phyloP scores from a whole-genome alignment of 1,140 invertebrate species.

The Alviniconcha marisindica region DNA sequence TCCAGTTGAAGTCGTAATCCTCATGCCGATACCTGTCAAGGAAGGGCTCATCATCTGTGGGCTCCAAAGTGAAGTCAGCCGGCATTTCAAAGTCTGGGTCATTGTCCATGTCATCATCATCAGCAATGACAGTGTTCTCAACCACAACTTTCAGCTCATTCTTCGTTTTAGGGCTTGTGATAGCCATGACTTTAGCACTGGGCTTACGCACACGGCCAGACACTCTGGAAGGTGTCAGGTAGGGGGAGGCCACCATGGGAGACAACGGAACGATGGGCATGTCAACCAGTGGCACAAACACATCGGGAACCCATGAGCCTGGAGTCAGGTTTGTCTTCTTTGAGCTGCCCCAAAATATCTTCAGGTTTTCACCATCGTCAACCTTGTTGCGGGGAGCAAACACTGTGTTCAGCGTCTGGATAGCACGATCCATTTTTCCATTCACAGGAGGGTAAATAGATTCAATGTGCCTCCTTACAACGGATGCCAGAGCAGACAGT shows the following conservation, averaged over 20 bases:
- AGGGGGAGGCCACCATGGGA: not conserved
- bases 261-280: not conserved
- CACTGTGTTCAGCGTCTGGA: not conserved
- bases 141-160: conserved; percentile 16
- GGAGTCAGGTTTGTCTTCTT: not conserved
- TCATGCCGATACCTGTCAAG: not conserved
- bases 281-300: conserved; percentile 31
- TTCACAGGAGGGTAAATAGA: conserved; percentile 26
- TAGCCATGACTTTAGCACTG: conserved; percentile 8
- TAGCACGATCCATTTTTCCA: not conserved
- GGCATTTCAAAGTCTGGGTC: not conserved
- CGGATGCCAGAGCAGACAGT: conserved; percentile 20
- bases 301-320: conserved; percentile 19
- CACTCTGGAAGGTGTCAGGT: conserved; percentile 14
- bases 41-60: not conserved
- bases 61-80: not conserved
- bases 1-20: conserved; percentile 18
- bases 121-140: not conserved
- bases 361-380: not conserved
- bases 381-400: conserved; percentile 9
- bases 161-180: not conserved
- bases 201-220: conserved; percentile 21
- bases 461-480: conserved; percentile 1
- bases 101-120: not conserved
- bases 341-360: conserved; percentile 21